phyloP scores from a whole-genome alignment of 2,113 vertebrate genomes.

The Vicugna pacos region DNA sequence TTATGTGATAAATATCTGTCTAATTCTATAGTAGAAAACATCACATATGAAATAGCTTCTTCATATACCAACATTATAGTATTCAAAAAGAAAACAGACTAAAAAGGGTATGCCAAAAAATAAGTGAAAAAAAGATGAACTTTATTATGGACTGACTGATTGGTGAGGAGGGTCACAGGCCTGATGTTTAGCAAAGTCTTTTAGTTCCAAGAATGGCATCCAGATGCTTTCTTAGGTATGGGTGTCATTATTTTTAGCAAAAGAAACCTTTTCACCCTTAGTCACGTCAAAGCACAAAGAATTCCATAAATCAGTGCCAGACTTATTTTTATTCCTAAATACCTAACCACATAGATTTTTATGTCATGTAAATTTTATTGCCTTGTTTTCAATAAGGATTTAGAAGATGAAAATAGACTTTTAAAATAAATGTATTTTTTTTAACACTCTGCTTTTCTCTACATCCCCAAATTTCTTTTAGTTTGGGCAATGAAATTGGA shows the following conservation, averaged over 20 bases:
- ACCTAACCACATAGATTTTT: constrained; percentile 63
- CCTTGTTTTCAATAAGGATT: constrained; percentile 66
- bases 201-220: constrained; percentile 69
- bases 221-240: constrained; percentile 77
- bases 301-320: constrained; percentile 80
- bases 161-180: constrained; percentile 57
- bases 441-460: constrained; percentile 33
- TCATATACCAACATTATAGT: neutral
- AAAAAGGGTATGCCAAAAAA: neutral
- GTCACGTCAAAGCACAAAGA: constrained; percentile 79
- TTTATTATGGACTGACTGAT: constrained; percentile 44
- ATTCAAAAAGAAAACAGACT: constrained; percentile 51
- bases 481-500: constrained; percentile 62
- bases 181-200: constrained; percentile 67
- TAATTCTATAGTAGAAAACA: neutral
- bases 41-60: neutral
- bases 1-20: neutral
- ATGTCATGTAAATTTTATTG: constrained; percentile 69
- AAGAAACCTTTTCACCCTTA: constrained; percentile 78
- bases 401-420: constrained; percentile 61
- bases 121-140: constrained; percentile 28
- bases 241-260: constrained; percentile 80
- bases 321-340: constrained; percentile 75
- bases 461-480: constrained; percentile 41
- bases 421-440: constrained; percentile 46